These are phyloP conservation scores for Decapterus maruadsi DNA, from an alignment of 2,797 vertebrate genomes.

Conservation along the genomic window DNA sequence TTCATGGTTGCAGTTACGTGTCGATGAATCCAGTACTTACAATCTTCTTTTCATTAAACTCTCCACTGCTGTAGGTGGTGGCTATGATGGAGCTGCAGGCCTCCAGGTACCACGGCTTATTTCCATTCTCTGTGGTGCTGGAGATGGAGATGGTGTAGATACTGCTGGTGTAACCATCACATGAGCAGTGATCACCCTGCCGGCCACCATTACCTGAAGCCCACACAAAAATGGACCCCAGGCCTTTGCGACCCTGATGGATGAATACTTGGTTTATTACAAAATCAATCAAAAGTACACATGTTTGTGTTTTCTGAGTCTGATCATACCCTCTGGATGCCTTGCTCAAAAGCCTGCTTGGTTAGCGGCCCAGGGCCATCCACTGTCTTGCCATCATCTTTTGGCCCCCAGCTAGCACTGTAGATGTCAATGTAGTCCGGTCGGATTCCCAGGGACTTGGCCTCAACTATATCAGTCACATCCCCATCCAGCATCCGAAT, in stretches of 20 bases:
- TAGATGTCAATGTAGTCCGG: constrained; percentile 93
- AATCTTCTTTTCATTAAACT: constrained; percentile 82
- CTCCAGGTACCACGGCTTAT: constrained; percentile 90
- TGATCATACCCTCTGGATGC: constrained; percentile 91
- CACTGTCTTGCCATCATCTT: constrained; percentile 90
- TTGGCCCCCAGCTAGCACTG: constrained; percentile 95
- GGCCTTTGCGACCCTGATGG: constrained; percentile 89
- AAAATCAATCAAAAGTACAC: neutral
- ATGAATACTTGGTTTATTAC: no score
- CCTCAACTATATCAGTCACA: constrained; percentile 90
- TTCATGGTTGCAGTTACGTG: no score
- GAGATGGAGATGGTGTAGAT: constrained; percentile 92
- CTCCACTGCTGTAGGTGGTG: constrained; percentile 92
- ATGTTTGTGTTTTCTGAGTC: neutral
- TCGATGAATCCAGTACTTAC: constrained; percentile 60
- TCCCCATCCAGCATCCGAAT: constrained; percentile 93
- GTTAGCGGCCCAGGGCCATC: constrained; percentile 90
- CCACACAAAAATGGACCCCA: constrained; percentile 93
- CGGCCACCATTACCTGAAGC: constrained; percentile 91
- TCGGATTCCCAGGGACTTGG: constrained; percentile 89
- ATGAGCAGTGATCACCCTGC: constrained; percentile 91
- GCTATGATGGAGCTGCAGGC: constrained; percentile 91
- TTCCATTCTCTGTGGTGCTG: constrained; percentile 87
- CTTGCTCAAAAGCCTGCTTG: constrained; percentile 89
- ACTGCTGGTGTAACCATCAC: constrained; percentile 92